phyloP scores from a whole-genome alignment of 92 coral and sea anemone genomes.

The Epizoanthus rinbou region DNA sequence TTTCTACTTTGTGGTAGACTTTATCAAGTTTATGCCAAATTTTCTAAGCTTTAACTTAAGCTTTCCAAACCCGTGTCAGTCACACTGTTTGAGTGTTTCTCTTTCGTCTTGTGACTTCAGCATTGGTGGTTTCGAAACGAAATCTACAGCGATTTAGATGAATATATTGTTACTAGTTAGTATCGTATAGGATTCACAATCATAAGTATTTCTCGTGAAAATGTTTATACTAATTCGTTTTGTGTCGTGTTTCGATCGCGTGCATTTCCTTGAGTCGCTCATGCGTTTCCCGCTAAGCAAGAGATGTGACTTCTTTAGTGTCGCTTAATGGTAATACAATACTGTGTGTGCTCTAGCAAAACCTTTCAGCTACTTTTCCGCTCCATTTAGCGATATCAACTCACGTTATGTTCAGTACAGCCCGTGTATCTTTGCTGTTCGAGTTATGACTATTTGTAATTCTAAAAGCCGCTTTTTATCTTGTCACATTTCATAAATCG shows the following conservation, averaged over 20 bases:
- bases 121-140: not conserved
- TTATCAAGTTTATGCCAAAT: no score
- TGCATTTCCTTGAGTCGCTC: not conserved
- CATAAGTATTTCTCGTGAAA: not conserved
- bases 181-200: no score
- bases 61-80: not conserved
- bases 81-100: not conserved
- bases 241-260: constrained; percentile 9
- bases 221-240: not conserved
- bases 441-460: no score
- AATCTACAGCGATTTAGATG: no score
- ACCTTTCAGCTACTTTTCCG: not conserved
- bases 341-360: not conserved
- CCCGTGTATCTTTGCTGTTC: not conserved
- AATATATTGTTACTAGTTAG: no score
- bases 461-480: not conserved
- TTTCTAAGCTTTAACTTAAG: not conserved
- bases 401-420: not conserved
- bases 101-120: not conserved
- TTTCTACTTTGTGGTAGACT: not conserved
- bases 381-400: not conserved
- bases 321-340: not conserved
- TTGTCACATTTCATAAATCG: not conserved
- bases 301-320: not conserved
- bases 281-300: not conserved